Evolutionary conservation across 2,888 invertebrate genomes (phyloP).

Genomic region (Meghimatium bilineatum): DNA sequence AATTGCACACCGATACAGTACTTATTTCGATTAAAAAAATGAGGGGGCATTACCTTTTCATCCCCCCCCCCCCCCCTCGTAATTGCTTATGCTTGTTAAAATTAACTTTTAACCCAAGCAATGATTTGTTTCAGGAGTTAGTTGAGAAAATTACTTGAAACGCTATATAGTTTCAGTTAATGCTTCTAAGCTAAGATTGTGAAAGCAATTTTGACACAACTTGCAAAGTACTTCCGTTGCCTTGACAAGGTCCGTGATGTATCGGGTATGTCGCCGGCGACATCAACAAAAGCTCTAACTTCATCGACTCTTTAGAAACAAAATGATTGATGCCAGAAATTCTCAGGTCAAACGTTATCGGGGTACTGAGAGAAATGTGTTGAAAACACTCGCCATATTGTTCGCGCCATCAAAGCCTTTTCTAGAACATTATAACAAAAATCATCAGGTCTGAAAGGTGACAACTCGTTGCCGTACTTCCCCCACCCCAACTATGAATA

Average conservation of each 20-base stretch:
- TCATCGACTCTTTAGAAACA: slow-evolving; percentile 7
- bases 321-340: slow-evolving; percentile 33
- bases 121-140: neutral
- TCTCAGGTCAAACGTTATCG: slow-evolving; percentile 9
- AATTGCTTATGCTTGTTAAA: neutral
- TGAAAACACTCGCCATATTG: slow-evolving; percentile 25
- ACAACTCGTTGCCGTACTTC: slow-evolving; percentile 7
- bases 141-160: neutral
- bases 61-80: neutral
- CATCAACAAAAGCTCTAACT: slow-evolving; percentile 2
- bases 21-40: too few species aligned
- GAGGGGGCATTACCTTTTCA: too few species aligned
- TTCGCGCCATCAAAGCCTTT: slow-evolving; percentile 12
- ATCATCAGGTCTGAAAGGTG: neutral
- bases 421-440: slow-evolving; percentile 15
- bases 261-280: slow-evolving; percentile 12
- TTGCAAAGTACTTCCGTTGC: slow-evolving; percentile 46
- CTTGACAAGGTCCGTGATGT: slow-evolving; percentile 29
- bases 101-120: neutral
- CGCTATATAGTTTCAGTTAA: neutral
- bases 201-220: slow-evolving; percentile 31
- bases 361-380: neutral
- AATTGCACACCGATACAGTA: too few species aligned
- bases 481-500: neutral
- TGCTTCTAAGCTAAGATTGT: neutral